phyloP scores from a whole-genome alignment of 2,797 vertebrate genomes.

The Syngnathus rostellatus region DNA sequence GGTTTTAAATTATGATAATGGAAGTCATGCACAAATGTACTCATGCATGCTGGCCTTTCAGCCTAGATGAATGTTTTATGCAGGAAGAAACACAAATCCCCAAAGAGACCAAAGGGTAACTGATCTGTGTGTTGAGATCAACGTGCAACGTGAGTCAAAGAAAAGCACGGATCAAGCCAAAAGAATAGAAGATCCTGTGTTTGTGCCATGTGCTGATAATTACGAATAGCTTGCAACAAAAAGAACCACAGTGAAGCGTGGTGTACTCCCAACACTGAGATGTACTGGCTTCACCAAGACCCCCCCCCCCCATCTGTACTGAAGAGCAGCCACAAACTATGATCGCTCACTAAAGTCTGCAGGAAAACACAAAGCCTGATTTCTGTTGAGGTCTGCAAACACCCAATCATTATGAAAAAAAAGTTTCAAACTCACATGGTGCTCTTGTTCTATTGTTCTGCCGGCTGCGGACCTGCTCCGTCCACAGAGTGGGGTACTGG shows the following conservation, averaged over 20 bases:
- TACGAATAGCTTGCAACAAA: conserved; percentile 41
- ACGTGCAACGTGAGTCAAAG: conserved; percentile 16
- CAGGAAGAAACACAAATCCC: conserved; percentile 35
- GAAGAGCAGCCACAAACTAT: conserved; percentile 53
- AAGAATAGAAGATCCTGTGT: conserved; percentile 46
- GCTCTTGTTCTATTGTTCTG: conserved; percentile 90
- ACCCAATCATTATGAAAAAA: conserved; percentile 35
- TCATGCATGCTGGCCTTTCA: conserved; percentile 38
- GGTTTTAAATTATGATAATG: conserved; percentile 70
- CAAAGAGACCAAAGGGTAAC: conserved; percentile 30
- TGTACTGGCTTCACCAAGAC: conserved; percentile 51
- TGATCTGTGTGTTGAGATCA: conserved; percentile 46
- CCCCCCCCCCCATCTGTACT: conserved; percentile 50
- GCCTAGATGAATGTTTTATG: conserved; percentile 26
- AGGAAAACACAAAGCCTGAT: conserved; percentile 41
- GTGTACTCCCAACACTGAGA: conserved; percentile 49
- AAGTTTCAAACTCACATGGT: conserved; percentile 73
- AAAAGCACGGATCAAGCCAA: conserved; percentile 13
- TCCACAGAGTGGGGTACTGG: conserved; percentile 92
- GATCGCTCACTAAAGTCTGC: conserved; percentile 45
- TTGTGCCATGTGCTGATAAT: conserved; percentile 62
- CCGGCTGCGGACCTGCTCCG: conserved; percentile 87
- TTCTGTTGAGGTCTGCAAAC: conserved; percentile 46
- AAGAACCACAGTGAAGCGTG: conserved; percentile 51
- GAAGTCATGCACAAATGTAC: conserved; percentile 53